A percentile compares a stretch with the other conserved stretches of the same genome.
These are phyloP conservation scores for rat (Rattus norvegicus) DNA, from an alignment of 2,113 vertebrate genomes.

Conservation along the genomic window GRCr8 NC_086028.1:66256501-66257000, in stretches of 20 bases:
- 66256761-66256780: not conserved
- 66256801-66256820: not conserved
- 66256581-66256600: not conserved
- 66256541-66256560: not conserved
- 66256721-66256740: conserved; percentile 1
- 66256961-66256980: not conserved
- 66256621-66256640: not conserved
- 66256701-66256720: conserved; percentile 34
- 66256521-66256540: not conserved
- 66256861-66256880: not conserved
- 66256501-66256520: not conserved
- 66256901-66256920: not conserved
- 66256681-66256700: not conserved
- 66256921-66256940: not conserved
- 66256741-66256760: not conserved
- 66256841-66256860: not conserved
- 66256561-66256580: not conserved
- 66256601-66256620: not conserved
- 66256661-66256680: not conserved
- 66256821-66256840: not conserved
- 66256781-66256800: not conserved
- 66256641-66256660: not conserved
- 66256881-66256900: not conserved
- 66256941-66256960: not conserved
- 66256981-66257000: not conserved